Base-by-base conservation (phyloP, 2,797 vertebrate genomes). In the Malurus splendens region DNA sequence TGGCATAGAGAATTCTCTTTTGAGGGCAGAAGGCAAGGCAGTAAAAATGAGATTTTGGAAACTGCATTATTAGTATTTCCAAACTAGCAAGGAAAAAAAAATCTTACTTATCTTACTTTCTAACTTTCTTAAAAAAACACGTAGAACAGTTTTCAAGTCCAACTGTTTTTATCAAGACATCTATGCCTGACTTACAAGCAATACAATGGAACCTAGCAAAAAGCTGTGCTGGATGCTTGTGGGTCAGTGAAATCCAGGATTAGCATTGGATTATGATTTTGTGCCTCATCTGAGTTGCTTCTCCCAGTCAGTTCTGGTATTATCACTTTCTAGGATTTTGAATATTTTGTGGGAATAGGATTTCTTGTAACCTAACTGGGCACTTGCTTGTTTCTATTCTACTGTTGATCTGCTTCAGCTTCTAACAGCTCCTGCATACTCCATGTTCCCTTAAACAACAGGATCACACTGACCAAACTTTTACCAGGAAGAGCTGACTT, bases 381-480 rank as follows among this genome's bases (percentile, higher is more conserved):
- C 6, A 38, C 12, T 41, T 83, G 7, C 17, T 86, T 55, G 3
- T 60, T 84, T 62, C 71, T 70, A 0, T 55, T n/a, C n/a, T 59
- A 0, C 18, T 56, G 24, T 60, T 48, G 25, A 28, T 76, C 56
- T 66, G 33, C 10, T 85, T 32, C 50, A 52, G 10, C 32, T 84
- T 27, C n/a, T 60, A 18, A 36, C 36, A 36, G 36, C 36, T 36
- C 36, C 36, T 36, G 36, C 36, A 36, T 44, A 6, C 68, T 65
- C 14, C 0, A 4, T 18, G 4, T 18, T 54, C 24, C 28, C 25
- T 44, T 44, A 36, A 33, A 24, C 24, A 74, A 14, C 14, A 55
- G 47, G 45, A 54, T 48, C 0, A 0, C 2, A 2, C 27, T 44
- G 44, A 22, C 22, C 19, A 65, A 64, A 54, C 6, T 59, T 23